phyloP scores from a whole-genome alignment of 1,140 invertebrate genomes.

The Scaptodrosophila lebanonensis region DNA sequence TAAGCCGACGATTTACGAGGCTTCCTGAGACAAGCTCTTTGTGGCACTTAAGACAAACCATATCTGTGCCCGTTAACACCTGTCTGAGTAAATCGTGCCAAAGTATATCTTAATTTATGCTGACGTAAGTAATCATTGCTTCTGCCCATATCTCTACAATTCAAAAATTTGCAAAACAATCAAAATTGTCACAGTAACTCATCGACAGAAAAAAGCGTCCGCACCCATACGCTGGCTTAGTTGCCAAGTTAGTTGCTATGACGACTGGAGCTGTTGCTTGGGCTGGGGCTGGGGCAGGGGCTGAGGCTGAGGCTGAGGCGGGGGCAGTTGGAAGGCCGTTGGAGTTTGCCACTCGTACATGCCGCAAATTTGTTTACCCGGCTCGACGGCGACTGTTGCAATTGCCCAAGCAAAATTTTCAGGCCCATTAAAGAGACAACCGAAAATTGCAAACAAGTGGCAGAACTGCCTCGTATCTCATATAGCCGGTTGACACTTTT shows the following conservation, averaged over 20 bases:
- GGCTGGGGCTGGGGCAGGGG: too few species aligned
- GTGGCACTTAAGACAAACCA: too few species aligned
- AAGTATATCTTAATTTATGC: constrained; percentile 65
- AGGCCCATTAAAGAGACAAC: constrained; percentile 43
- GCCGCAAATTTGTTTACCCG: constrained; percentile 29
- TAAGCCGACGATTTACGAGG: too few species aligned
- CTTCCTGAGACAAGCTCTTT: too few species aligned
- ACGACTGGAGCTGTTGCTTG: too few species aligned
- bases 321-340: too few species aligned
- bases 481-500: constrained; percentile 64
- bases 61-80: constrained; percentile 64
- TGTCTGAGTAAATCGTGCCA: constrained; percentile 52
- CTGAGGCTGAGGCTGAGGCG: too few species aligned
- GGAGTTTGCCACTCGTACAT: too few species aligned
- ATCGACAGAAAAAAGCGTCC: constrained; percentile 10
- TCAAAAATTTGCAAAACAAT: constrained; percentile 50
- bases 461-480: constrained; percentile 38
- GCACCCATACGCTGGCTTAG: too few species aligned
- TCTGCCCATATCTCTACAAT: constrained; percentile 44
- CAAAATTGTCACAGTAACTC: constrained; percentile 61
- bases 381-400: constrained; percentile 15
- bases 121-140: constrained; percentile 65
- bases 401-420: constrained; percentile 20
- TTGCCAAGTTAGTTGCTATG: too few species aligned
- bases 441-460: constrained; percentile 53